Conservation (phyloP, 35 echinoderm and acorn worm species). For the Ptychodera flava region DNA sequence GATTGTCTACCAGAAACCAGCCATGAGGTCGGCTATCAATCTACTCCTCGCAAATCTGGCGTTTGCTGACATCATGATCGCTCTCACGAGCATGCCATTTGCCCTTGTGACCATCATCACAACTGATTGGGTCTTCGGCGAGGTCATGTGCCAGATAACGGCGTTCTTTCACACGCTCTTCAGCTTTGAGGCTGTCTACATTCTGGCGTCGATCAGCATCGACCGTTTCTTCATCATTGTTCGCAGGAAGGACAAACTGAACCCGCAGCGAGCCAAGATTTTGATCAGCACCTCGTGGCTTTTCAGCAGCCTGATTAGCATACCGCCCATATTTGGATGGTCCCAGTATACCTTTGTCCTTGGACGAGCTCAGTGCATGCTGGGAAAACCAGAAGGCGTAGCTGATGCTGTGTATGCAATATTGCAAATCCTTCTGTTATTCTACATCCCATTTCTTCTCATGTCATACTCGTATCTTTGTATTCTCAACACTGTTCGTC, state of each 20-base stretch:
- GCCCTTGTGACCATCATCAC: constrained; percentile 51
- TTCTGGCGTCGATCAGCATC: constrained; percentile 88
- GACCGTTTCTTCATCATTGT: constrained; percentile 98
- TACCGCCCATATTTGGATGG: constrained; percentile 63
- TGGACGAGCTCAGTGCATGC: constrained; percentile 54
- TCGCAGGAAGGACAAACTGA: constrained; percentile 86
- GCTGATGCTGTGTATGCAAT: constrained; percentile 53
- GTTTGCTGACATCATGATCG: constrained; percentile 94
- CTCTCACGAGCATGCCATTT: constrained; percentile 78
- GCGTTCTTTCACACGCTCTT: constrained; percentile 81
- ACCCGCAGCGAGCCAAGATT: constrained; percentile 76
- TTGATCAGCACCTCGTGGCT: constrained; percentile 76
- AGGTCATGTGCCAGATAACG: constrained; percentile 55
- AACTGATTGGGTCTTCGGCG: constrained; percentile 46
- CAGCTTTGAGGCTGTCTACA: constrained; percentile 71
- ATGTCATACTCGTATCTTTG: constrained; percentile 90
- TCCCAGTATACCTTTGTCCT: constrained; percentile 29
- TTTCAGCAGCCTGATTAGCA: constrained; percentile 65
- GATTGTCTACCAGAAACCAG: constrained; percentile 97
- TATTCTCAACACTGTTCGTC: constrained; percentile 88
- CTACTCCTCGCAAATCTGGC: constrained; percentile 96
- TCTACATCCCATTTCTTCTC: constrained; percentile 65
- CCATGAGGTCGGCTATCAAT: constrained; percentile 97
- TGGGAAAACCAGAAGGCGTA: constrained; percentile 2
- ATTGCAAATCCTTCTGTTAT: constrained; percentile 50